These are phyloP conservation scores for Apis florea DNA, from an alignment of 1,140 invertebrate genomes.

Conservation along the genomic window DNA sequence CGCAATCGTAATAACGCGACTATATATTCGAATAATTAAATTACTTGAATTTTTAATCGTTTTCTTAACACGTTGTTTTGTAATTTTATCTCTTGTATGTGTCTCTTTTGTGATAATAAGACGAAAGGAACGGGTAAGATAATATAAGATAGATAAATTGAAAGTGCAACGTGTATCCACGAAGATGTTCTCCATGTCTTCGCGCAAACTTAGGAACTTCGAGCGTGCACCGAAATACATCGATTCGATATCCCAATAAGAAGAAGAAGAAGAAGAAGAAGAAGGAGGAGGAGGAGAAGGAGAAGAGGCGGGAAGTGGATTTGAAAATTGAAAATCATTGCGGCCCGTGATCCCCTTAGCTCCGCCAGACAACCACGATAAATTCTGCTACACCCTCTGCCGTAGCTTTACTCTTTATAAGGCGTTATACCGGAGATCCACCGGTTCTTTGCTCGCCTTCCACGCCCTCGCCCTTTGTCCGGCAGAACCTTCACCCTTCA, in stretches of 20 bases:
- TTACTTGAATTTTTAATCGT: no score
- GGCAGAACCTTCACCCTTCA: slow-evolving; percentile 37
- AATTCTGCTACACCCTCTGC: slow-evolving; percentile 69
- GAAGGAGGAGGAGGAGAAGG: slow-evolving; percentile 31
- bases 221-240: slow-evolving; percentile 27
- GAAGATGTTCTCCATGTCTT: neutral
- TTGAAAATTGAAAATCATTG: slow-evolving; percentile 80
- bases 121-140: neutral
- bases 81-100: no score
- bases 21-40: no score
- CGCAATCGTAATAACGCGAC: no score
- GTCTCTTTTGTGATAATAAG: no score
- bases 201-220: neutral
- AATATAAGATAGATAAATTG: neutral
- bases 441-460: slow-evolving; percentile 6
- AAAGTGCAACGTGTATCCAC: neutral
- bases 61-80: no score
- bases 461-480: slow-evolving; percentile 43
- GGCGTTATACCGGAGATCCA: slow-evolving; percentile 60
- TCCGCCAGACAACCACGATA: slow-evolving; percentile 75
- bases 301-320: slow-evolving; percentile 72
- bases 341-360: slow-evolving; percentile 77
- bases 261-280: slow-evolving; percentile 18
- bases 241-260: slow-evolving; percentile 44
- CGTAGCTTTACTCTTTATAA: slow-evolving; percentile 65